A percentile compares a stretch with the other conserved stretches of the same genome.
Conservation (phyloP, 2,113 vertebrate genomes). For the Nannobrachium achirus region DNA sequence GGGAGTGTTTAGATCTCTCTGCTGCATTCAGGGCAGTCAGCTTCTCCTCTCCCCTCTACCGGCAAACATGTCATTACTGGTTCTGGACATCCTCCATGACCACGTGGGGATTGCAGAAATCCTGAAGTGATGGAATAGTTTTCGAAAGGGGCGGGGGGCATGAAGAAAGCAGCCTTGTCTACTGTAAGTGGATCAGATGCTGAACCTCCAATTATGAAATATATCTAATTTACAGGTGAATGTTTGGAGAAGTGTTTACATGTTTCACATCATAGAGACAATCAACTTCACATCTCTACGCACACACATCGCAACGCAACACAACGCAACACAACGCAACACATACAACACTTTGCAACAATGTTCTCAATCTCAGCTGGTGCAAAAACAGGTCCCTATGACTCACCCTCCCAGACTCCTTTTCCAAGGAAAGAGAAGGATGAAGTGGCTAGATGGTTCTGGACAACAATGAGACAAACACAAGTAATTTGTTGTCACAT, state of each 20-base stretch:
- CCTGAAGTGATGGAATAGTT: slow-evolving; percentile 11
- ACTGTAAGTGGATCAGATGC: not conserved
- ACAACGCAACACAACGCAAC: too few species aligned
- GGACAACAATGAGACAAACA: slow-evolving; percentile 28
- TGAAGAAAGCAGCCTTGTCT: too few species aligned
- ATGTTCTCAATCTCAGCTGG: not conserved
- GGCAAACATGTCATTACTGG: slow-evolving; percentile 3
- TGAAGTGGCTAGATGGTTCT: slow-evolving; percentile 17
- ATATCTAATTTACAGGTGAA: not conserved
- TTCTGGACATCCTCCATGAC: slow-evolving; percentile 18
- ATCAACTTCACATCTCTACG: too few species aligned
- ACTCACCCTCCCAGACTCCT: slow-evolving; percentile 44
- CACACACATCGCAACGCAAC: too few species aligned
- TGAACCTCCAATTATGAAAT: not conserved
- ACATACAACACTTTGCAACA: not conserved
- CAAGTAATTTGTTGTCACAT: slow-evolving; percentile 22
- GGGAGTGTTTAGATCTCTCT: slow-evolving; percentile 51
- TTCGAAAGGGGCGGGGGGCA: not conserved
- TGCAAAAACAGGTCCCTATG: slow-evolving; percentile 25
- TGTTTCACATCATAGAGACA: not conserved
- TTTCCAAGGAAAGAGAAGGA: slow-evolving; percentile 6
- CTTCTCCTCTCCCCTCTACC: slow-evolving; percentile 19
- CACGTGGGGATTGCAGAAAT: too few species aligned
- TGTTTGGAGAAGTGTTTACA: not conserved
- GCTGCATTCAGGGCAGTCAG: slow-evolving; percentile 44